phyloP scores from a whole-genome alignment of 2,797 vertebrate species.

The Pantherophis vulpinus region DNA sequence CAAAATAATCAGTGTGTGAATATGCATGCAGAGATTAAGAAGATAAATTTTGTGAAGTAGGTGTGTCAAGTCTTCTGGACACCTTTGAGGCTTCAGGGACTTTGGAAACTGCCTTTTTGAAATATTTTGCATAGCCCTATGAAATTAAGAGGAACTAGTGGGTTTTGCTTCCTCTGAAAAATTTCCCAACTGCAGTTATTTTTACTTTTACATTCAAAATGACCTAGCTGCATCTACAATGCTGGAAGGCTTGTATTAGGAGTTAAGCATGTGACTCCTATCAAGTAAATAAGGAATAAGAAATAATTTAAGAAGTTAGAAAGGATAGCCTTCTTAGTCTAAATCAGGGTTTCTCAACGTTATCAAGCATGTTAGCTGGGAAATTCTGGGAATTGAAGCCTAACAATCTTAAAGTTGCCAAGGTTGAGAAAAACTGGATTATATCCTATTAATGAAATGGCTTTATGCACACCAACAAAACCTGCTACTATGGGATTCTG shows the following conservation, averaged over 20 bases:
- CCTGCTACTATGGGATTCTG: background rate
- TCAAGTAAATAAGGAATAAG: background rate
- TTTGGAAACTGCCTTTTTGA: background rate
- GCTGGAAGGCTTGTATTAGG: background rate
- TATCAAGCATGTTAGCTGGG: background rate
- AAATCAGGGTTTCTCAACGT: background rate
- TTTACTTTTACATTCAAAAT: background rate
- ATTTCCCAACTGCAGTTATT: background rate
- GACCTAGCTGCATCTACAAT: background rate
- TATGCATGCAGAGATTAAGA: background rate
- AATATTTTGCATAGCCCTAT: background rate
- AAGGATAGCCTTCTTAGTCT: background rate
- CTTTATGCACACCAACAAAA: background rate
- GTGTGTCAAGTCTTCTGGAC: background rate
- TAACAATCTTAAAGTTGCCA: background rate
- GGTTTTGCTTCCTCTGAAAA: background rate
- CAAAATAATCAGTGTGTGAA: background rate
- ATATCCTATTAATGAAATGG: background rate
- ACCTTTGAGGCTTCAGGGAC: background rate
- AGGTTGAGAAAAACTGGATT: background rate
- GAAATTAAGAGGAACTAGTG: background rate
- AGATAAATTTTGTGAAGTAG: background rate
- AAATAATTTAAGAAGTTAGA: background rate
- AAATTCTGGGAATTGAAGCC: background rate
- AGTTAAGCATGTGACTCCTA: background rate